Base-by-base conservation (phyloP, 2,797 vertebrate species). In the Cuculus canorus region DNA sequence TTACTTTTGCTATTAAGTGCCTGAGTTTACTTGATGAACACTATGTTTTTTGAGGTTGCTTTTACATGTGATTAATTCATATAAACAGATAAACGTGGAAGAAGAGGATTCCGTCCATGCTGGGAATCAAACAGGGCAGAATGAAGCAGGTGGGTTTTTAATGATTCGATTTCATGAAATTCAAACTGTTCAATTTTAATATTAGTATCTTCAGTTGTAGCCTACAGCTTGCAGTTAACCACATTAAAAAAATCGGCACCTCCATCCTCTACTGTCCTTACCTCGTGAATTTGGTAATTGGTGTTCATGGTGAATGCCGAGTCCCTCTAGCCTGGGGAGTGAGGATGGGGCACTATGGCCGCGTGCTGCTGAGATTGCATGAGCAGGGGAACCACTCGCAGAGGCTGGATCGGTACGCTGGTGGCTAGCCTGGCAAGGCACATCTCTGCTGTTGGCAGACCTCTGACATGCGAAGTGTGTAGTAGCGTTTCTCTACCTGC, bases 101-200 rank as follows among this genome's bases (percentile, higher is more conserved):
- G 92, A 92, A 77, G 89, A 92, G 12, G 86, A 91, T 18, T 8
- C 56, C 63, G 13, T 23, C 43, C 30, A 1, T n/a, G 10, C n/a
- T 85, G 82, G 13, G 54, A 86, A 84, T 33, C 27, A 93, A 90
- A 13, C 16, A 14, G 21, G 2, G 10, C 33, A 88, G 59, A 83
- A 32, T 32, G 82, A 93, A 91, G 16, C 53, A 95, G 94, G 97
- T 97, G 53, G 83, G 14, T 41, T 7, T 30, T 33, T 5, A 33
- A 35, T 21, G 4, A 0, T 57, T 28, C 48, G 45, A n/a, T 68
- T 71, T 64, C 0, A 21, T 33, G 21, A 23, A 21, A 56, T 28
- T 33, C 52, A 32, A 81, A 7, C 41, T 10, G 2, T 6, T 84
- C 13, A 9, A 2, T 17, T 84, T 75, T 47, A 24, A 72, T 72